Evolutionary conservation across 2,797 vertebrate species (phyloP), one percentile per base, ranked within the genome.

Genomic region (Channallabes apus): DNA sequence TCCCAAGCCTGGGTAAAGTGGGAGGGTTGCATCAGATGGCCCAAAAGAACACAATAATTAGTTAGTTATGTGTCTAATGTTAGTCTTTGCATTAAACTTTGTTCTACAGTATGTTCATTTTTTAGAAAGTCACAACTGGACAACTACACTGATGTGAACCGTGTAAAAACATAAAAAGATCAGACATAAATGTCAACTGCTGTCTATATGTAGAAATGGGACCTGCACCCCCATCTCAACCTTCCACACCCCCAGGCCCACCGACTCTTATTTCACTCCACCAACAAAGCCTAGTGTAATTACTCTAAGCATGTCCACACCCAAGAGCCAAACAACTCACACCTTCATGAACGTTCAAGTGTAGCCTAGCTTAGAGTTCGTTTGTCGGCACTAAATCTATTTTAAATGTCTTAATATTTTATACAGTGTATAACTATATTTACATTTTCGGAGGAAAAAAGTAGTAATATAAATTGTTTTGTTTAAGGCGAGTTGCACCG

Each of bases 231-330:
- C 78, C 46, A 46, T 38, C 72, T 79, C 80, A 65, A 68, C 71
- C 64, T 67, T 84, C 65, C 77, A 64, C 59, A 64, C 77, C 77
- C 77, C 64, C 59, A 54, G 78, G 61, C 79, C 62, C 79, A 29
- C 79, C 2, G 71, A 73, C 35, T 82, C 56, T 46, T 59, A 62
- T 69, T 75, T 46, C 67, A 73, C 15, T 56, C 29, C 59, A 65
- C 15, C 46, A 80, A 84, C 86, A 86, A 86, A 71, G 71, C 71
- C 84, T 58, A 67, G 67, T 80, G 76, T 86, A 85, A 88, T 80
- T 61, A 79, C 76, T 80, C 77, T n/a, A 56, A 86, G 87, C 67
- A 87, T 56, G 71, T 51, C 69, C 87, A 87, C 88, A 84, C 87
- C 68, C 87, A 83, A 22, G 54, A 67, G 72, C 76, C 67, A 11